phyloP scores from a whole-genome alignment of 2,797 vertebrate genomes.

The Falco naumanni region DNA sequence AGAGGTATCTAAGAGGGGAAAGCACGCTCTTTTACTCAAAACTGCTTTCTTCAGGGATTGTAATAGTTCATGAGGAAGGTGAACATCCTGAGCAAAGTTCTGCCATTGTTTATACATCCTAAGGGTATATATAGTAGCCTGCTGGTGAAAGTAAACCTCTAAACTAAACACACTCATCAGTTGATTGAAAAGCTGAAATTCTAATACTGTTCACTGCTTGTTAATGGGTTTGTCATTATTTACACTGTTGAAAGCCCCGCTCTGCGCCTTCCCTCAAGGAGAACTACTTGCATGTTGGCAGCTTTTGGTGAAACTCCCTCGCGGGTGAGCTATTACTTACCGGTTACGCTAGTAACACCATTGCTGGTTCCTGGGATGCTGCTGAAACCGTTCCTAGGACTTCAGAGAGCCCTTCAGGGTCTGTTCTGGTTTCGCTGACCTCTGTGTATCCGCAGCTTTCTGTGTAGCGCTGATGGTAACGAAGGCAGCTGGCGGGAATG shows the following conservation, averaged over 20 bases:
- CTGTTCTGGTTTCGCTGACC: background rate
- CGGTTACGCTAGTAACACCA: background rate
- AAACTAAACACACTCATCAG: background rate
- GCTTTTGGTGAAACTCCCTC: background rate
- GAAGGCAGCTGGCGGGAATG: rapidly evolving
- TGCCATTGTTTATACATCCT: background rate
- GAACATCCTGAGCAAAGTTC: background rate
- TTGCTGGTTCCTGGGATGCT: background rate
- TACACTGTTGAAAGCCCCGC: background rate
- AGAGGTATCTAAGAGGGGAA: background rate
- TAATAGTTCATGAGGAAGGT: background rate
- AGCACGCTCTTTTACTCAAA: background rate
- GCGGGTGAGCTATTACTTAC: rapidly evolving
- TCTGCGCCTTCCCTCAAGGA: background rate
- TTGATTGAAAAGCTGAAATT: background rate
- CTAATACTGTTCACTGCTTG: background rate
- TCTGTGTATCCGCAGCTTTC: no score
- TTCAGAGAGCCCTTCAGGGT: rapidly evolving
- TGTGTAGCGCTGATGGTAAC: rapidly evolving
- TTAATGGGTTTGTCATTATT: background rate
- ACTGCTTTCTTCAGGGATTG: background rate
- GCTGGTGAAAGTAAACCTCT: background rate
- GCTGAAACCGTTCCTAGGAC: background rate
- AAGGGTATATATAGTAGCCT: rapidly evolving
- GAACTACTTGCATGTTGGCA: rapidly evolving